Evolutionary conservation across 1,140 invertebrate genomes (phyloP).

Genomic region (Ceratina australensis): DNA sequence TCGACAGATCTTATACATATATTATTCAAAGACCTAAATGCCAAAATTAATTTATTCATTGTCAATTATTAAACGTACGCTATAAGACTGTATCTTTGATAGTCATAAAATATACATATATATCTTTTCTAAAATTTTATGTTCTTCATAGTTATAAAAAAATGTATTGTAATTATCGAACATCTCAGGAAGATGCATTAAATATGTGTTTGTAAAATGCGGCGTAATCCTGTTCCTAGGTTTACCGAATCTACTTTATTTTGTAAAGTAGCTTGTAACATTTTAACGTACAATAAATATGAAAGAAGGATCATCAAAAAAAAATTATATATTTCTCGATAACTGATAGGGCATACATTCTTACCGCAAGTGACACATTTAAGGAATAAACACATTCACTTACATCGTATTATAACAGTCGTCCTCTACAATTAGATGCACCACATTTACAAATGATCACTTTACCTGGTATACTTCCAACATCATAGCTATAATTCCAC

Average conservation of each 20-base stretch:
- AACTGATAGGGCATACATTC: background rate
- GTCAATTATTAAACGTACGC: constrained; percentile 21
- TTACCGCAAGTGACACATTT: constrained; percentile 24
- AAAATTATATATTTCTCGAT: background rate
- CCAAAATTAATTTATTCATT: constrained; percentile 25
- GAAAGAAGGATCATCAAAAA: background rate
- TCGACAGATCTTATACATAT: background rate
- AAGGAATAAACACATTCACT: background rate
- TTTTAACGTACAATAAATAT: constrained; percentile 23
- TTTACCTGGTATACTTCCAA: constrained; percentile 95
- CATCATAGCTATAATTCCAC: constrained; percentile 99
- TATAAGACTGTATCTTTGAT: constrained; percentile 28
- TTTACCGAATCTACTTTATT: constrained; percentile 9
- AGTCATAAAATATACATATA: constrained; percentile 12
- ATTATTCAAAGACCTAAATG: background rate
- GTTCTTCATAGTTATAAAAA: constrained; percentile 8
- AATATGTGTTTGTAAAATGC: background rate
- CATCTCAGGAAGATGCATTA: constrained; percentile 8
- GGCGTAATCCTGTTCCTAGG: background rate
- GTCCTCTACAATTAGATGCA: constrained; percentile 90
- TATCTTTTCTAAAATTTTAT: constrained; percentile 18
- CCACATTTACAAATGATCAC: constrained; percentile 95
- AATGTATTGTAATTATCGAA: constrained; percentile 26
- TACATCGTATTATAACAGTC: constrained; percentile 86
- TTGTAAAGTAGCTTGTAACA: constrained; percentile 20